These are phyloP conservation scores for Armadillidium nasatum DNA, from an alignment of 1,140 invertebrate genomes.

Conservation along the genomic window DNA sequence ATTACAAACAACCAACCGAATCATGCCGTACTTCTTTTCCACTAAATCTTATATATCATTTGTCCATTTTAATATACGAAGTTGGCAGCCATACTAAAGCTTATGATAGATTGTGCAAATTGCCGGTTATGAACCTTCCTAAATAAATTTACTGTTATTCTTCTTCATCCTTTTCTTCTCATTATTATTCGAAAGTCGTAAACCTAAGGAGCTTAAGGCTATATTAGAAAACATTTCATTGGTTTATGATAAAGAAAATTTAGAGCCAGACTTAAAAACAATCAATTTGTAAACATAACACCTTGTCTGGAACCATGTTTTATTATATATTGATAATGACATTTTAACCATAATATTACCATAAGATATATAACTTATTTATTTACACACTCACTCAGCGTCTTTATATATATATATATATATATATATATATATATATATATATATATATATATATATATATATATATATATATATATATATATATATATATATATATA, in stretches of 20 bases:
- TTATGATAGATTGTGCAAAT: slow-evolving; percentile 12
- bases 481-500: slow-evolving; percentile 15
- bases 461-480: not conserved
- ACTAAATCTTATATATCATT: not conserved
- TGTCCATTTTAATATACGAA: slow-evolving; percentile 1
- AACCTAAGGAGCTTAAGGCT: not conserved
- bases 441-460: slow-evolving; percentile 1
- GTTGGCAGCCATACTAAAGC: slow-evolving; percentile 3
- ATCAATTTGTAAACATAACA: slow-evolving; percentile 12
- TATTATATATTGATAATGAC: not conserved
- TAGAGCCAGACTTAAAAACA: not conserved
- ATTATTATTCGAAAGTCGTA: not conserved
- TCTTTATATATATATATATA: not conserved
- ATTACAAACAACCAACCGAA: slow-evolving; percentile 1
- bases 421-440: not conserved
- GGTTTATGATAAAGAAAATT: not conserved
- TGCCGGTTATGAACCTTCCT: not conserved
- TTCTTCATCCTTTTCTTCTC: not conserved
- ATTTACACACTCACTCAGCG: not conserved
- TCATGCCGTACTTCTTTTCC: not conserved
- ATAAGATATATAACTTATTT: not conserved
- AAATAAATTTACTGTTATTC: not conserved
- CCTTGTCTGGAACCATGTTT: not conserved
- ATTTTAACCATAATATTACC: not conserved
- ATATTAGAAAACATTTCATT: not conserved